These are phyloP conservation scores for Syngnathus floridae DNA, from an alignment of 2,113 vertebrate species.

Conservation along the genomic window DNA sequence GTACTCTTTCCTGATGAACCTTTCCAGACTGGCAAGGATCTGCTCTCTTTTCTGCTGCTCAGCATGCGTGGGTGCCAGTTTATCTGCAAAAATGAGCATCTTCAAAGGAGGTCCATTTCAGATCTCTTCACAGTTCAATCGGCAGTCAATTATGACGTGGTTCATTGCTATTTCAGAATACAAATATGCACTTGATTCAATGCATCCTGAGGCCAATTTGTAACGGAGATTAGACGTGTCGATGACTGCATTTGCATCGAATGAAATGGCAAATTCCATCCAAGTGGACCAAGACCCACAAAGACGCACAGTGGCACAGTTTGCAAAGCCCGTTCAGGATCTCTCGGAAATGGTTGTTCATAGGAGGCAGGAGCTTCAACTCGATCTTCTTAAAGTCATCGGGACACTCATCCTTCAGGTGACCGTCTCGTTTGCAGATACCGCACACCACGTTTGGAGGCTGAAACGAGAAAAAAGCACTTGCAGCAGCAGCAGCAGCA, in stretches of 20 bases:
- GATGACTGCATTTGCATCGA: too few species aligned
- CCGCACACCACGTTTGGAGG: constrained; percentile 98
- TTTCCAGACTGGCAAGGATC: constrained; percentile 87
- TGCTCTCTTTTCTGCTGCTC: constrained; percentile 96
- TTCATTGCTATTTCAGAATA: too few species aligned
- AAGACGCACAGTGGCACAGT: constrained; percentile 83
- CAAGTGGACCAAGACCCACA: not conserved
- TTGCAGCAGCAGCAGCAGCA: too few species aligned
- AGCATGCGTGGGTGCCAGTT: constrained; percentile 78
- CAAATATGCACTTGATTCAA: too few species aligned
- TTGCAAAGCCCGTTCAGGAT: constrained; percentile 90
- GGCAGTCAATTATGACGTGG: too few species aligned
- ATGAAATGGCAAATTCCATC: too few species aligned
- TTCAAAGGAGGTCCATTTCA: too few species aligned
- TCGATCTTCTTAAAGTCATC: constrained; percentile 99
- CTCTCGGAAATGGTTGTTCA: constrained; percentile 85
- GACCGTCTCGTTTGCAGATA: constrained; percentile 97
- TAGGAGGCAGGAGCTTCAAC: constrained; percentile 86
- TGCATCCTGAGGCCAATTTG: too few species aligned
- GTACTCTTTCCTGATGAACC: constrained; percentile 95
- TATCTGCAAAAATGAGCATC: constrained; percentile 65
- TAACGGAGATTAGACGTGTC: too few species aligned
- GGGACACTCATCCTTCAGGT: constrained; percentile 94
- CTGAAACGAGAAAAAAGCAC: constrained; percentile 47
- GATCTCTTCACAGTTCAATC: too few species aligned